Evolutionary conservation across 2,888 invertebrate genomes (phyloP).

Genomic region (Crioceris asparagi): DNA sequence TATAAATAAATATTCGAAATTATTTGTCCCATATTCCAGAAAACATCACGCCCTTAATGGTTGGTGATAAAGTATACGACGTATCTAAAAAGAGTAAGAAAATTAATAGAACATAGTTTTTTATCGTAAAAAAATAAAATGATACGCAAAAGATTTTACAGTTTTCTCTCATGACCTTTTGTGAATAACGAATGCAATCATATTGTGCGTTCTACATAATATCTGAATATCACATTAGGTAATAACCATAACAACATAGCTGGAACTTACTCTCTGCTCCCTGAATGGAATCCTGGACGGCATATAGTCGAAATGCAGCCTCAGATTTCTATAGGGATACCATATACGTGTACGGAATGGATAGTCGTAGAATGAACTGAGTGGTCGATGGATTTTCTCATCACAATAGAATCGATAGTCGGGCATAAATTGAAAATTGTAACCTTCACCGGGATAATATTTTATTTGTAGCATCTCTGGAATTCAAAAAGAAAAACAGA

Average conservation of each 20-base stretch:
- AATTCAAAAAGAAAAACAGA: no score
- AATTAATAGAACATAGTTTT: no score
- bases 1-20: no score
- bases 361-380: slow-evolving; percentile 23
- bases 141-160: no score
- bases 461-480: slow-evolving; percentile 23
- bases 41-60: no score
- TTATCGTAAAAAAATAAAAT: no score
- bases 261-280: slow-evolving; percentile 21
- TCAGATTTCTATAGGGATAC: slow-evolving; percentile 21
- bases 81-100: slow-evolving; percentile 13
- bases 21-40: no score
- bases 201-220: no score
- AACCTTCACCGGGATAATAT: slow-evolving; percentile 23
- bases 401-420: slow-evolving; percentile 25
- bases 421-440: slow-evolving; percentile 22
- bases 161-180: no score
- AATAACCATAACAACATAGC: no score
- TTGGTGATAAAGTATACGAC: slow-evolving; percentile 13
- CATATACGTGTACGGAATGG: slow-evolving; percentile 21
- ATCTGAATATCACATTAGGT: no score
- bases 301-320: slow-evolving; percentile 22
- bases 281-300: slow-evolving; percentile 21
- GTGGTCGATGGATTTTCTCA: slow-evolving; percentile 21
- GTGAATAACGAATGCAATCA: no score